Evolutionary conservation across 2,888 invertebrate genomes (phyloP), one percentile per base, ranked within the genome.

Genomic region (Heteromyza rotundicornis): DNA sequence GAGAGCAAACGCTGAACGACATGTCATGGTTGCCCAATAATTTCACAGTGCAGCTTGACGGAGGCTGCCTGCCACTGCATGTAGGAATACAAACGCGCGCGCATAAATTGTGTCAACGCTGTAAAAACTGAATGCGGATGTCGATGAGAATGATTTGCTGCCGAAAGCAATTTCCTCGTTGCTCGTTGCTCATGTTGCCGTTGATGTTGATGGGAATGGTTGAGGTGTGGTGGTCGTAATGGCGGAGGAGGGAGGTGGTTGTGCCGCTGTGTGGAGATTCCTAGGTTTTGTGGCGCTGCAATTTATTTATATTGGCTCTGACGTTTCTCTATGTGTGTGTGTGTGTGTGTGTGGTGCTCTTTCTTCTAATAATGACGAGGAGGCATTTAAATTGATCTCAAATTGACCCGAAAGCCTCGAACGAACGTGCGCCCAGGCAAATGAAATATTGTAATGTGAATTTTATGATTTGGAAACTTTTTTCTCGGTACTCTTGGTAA

Each of bases 91-190:
- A 2, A 3, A 40, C 10, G 40, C 10, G 40, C n/a, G 16, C 16
- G 40, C 40, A 40, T 40, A 40, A 40, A 40, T 40, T 40, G 40
- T 40, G 40, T 40, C 40, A 40, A 40, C 40, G 40, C 40, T 10
- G 14, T 40, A 40, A 40, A 40, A 40, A n/a, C 16, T n/a, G 10
- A 40, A 40, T n/a, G 40, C 40, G 14, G 40, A 40, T n/a, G 40
- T n/a, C 40, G 40, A 40, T n/a, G 40, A 10, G 40, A 40, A 40
- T 40, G 40, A 40, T 40, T 40, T 40, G 40, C 40, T 40, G 40
- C 40, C 16, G 40, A 40, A 40, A 40, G 40, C 40, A n/a, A 40
- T 40, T 40, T 40, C 40, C 32, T 32, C 40, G 40, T 40, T n/a
- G 3, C 32, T 32, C 32, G 32, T 32, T 32, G 12, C 7, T 32